Evolutionary conservation across 2,797 vertebrate species (phyloP).

Genomic region (Gymnopithys bicolor): DNA sequence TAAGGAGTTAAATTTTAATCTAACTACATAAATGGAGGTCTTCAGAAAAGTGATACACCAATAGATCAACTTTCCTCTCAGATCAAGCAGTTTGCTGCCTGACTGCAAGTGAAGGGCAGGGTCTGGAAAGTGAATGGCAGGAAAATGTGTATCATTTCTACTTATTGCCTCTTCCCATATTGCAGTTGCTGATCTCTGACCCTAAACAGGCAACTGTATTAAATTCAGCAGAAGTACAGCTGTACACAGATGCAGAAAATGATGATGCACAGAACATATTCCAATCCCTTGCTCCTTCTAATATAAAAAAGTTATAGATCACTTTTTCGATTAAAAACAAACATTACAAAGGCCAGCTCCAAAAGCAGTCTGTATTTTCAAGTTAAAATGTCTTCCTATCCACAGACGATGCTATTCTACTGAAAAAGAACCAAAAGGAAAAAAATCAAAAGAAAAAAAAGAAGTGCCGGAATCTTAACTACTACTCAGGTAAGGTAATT

Average conservation of each 20-base stretch:
- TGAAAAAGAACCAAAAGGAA: not conserved
- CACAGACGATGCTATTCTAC: slow-evolving; percentile 35
- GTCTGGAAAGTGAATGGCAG: not conserved
- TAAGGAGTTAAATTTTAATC: slow-evolving; percentile 62
- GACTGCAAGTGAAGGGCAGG: slow-evolving; percentile 40
- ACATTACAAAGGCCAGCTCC: slow-evolving; percentile 21
- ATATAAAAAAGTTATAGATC: slow-evolving; percentile 44
- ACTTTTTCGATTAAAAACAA: slow-evolving; percentile 38
- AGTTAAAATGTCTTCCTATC: slow-evolving; percentile 36
- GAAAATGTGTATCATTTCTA: slow-evolving; percentile 22
- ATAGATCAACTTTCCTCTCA: slow-evolving; percentile 30
- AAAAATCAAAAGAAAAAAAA: not conserved
- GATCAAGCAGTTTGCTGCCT: slow-evolving; percentile 22
- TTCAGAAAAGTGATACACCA: slow-evolving; percentile 42
- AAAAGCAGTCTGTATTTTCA: slow-evolving; percentile 52
- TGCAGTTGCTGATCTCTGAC: slow-evolving; percentile 58
- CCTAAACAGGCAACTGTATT: not conserved
- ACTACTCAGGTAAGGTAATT: slow-evolving; percentile 58
- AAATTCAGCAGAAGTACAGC: slow-evolving; percentile 5
- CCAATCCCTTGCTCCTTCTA: slow-evolving; percentile 30
- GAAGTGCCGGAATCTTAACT: slow-evolving; percentile 39
- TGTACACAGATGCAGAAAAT: slow-evolving; percentile 1
- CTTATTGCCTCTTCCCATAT: slow-evolving; percentile 62
- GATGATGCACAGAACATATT: slow-evolving; percentile 16
- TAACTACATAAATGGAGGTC: slow-evolving; percentile 27